Conservation (phyloP, 2,888 invertebrate genomes). For the Chydorus sphaericus region DNA sequence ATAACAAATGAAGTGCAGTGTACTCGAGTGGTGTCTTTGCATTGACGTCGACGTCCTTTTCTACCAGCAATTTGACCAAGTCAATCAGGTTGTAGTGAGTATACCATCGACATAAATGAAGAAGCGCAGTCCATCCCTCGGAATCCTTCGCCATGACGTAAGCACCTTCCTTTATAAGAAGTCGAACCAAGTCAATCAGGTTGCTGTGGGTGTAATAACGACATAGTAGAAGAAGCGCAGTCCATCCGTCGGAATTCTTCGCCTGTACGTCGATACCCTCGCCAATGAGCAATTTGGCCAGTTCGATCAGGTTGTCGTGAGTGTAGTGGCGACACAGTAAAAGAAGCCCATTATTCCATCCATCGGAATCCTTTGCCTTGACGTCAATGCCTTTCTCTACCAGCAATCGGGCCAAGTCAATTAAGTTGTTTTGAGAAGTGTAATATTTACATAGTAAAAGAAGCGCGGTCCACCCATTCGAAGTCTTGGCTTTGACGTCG, state of each 20-base stretch:
- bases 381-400: neutral
- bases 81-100: neutral
- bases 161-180: neutral
- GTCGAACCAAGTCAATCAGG: neutral
- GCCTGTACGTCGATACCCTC: neutral
- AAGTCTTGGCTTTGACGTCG: neutral
- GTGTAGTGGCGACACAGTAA: neutral
- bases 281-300: neutral
- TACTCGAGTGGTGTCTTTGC: neutral
- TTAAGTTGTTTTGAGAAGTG: neutral
- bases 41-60: neutral
- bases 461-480: neutral
- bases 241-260: neutral
- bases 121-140: neutral
- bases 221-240: neutral
- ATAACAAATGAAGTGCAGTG: neutral
- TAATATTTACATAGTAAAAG: neutral
- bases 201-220: neutral
- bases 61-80: neutral
- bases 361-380: neutral
- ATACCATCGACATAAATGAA: neutral
- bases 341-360: neutral
- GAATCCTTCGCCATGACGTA: neutral
- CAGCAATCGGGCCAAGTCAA: neutral
- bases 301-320: neutral